phyloP scores from a whole-genome alignment of 2,888 invertebrate genomes.

The Ochlodes sylvanus region DNA sequence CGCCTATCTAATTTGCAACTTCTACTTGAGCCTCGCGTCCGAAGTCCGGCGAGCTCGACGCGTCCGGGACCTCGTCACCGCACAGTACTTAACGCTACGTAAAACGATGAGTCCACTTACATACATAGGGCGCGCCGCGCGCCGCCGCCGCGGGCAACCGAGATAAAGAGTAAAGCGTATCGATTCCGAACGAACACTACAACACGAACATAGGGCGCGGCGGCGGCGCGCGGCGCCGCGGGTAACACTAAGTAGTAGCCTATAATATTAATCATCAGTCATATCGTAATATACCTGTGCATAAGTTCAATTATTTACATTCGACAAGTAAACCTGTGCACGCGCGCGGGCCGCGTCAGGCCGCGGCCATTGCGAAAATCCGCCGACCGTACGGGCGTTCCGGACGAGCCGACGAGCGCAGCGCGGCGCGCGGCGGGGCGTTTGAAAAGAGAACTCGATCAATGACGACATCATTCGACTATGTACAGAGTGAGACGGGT shows the following conservation, averaged over 20 bases:
- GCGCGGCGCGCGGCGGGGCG: neutral
- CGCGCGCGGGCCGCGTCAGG: neutral
- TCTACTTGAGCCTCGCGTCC: slow-evolving; percentile 67
- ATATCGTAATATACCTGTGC: slow-evolving; percentile 74
- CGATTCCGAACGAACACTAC: slow-evolving; percentile 62
- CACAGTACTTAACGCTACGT: slow-evolving; percentile 63
- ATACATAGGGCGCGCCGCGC: slow-evolving; percentile 61
- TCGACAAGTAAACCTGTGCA: slow-evolving; percentile 55
- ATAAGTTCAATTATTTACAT: slow-evolving; percentile 71
- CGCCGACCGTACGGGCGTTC: neutral
- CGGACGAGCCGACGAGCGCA: neutral
- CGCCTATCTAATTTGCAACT: slow-evolving; percentile 81
- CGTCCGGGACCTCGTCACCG: slow-evolving; percentile 72
- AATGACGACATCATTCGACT: neutral
- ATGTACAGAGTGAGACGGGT: slow-evolving; percentile 16
- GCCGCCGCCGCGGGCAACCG: slow-evolving; percentile 60
- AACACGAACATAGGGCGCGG: slow-evolving; percentile 48
- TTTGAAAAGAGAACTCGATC: neutral
- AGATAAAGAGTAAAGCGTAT: slow-evolving; percentile 79
- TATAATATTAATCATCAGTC: slow-evolving; percentile 76
- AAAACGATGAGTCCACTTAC: slow-evolving; percentile 63
- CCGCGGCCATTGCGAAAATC: neutral
- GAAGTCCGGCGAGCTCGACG: slow-evolving; percentile 65
- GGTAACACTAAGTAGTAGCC: slow-evolving; percentile 67
- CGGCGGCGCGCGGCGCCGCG: slow-evolving; percentile 58